Percentiles rank a stretch among this genome's conserved stretches.
Evolutionary conservation across 2,888 invertebrate genomes (phyloP).

Genomic region (Latheticus oryzae): DNA sequence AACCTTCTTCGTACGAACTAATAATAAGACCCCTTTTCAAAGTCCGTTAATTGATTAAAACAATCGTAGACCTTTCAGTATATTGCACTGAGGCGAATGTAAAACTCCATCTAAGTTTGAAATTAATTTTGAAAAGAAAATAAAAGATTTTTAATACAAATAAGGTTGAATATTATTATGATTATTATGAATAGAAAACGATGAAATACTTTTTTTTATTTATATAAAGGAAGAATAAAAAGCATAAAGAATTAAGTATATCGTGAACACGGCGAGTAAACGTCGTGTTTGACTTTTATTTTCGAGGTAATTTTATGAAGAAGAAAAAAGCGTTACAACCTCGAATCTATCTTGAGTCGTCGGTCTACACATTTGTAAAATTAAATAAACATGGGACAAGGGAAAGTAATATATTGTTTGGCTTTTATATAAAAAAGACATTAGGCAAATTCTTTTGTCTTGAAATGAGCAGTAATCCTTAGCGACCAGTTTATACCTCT

Average conservation of each 20-base stretch:
- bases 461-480: conserved; percentile 39
- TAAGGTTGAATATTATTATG: no score
- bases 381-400: conserved; percentile 36
- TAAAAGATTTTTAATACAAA: no score
- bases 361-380: conserved; percentile 35
- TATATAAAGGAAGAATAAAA: neutral
- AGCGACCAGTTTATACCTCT: conserved; percentile 23
- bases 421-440: conserved; percentile 41
- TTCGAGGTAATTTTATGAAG: conserved; percentile 25
- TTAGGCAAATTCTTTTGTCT: conserved; percentile 42
- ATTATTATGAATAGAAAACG: no score
- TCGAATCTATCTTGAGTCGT: conserved; percentile 16
- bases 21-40: conserved; percentile 16
- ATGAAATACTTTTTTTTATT: neutral
- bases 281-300: conserved; percentile 15
- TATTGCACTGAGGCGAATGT: neutral
- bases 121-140: conserved; percentile 9
- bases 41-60: conserved; percentile 22
- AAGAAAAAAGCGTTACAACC: conserved; percentile 19
- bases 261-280: neutral
- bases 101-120: conserved; percentile 19
- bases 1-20: conserved; percentile 11
- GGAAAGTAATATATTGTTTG: conserved; percentile 37
- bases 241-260: conserved; percentile 1
- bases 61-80: conserved; percentile 13